Evolutionary conservation across 2,888 invertebrate genomes (phyloP).

Genomic region (Amaurobius ferox): DNA sequence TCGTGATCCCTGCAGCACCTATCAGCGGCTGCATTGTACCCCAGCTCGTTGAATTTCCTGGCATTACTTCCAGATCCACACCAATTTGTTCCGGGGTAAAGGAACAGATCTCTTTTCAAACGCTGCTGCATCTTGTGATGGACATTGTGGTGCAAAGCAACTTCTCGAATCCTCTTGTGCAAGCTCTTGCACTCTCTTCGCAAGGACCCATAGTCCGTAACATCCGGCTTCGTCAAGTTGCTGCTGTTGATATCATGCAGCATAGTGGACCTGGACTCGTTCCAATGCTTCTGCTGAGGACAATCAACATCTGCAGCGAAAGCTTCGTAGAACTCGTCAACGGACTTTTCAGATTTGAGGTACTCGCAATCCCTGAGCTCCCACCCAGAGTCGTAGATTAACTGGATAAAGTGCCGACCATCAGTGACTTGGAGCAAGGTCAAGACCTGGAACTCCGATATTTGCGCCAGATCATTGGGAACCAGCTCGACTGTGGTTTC

Average conservation of each 20-base stretch:
- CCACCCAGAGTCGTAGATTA: conserved; percentile 83
- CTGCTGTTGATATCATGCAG: not conserved
- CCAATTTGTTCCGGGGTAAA: conserved; percentile 94
- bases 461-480: not conserved
- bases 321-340: conserved; percentile 41
- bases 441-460: conserved; percentile 78
- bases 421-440: conserved; percentile 84
- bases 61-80: conserved; percentile 93
- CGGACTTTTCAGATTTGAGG: conserved; percentile 76
- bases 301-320: conserved; percentile 47
- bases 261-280: not conserved
- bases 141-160: conserved; percentile 4
- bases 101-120: conserved; percentile 83
- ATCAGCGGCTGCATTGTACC: conserved; percentile 89
- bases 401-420: conserved; percentile 83
- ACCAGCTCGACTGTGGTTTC: conserved; percentile 80
- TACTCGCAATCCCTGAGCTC: conserved; percentile 84
- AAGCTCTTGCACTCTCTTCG: conserved; percentile 58
- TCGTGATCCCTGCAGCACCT: conserved; percentile 92
- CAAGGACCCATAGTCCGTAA: conserved; percentile 62
- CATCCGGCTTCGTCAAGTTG: conserved; percentile 9
- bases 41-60: conserved; percentile 87
- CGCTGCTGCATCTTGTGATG: conserved; percentile 75
- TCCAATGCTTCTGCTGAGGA: conserved; percentile 22
- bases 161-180: conserved; percentile 54